Conservation (phyloP, 1,140 invertebrate species). For the Anastatus disparis region DNA sequence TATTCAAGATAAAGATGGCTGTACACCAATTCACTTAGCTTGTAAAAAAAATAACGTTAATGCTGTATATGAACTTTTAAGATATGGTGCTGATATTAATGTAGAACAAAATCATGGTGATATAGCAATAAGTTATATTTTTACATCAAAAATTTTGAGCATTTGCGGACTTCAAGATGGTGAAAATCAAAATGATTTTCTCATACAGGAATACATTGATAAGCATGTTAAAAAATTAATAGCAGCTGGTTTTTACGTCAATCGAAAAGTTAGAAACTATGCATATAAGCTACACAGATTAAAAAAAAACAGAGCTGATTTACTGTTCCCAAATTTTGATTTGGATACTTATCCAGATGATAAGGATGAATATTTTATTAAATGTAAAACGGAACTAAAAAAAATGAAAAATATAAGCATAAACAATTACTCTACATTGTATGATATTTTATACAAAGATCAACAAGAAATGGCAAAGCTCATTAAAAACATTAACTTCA, state of each 20-base stretch:
- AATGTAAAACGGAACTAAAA: not conserved
- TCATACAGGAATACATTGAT: not conserved
- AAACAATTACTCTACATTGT: constrained; percentile 1
- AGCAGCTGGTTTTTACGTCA: not conserved
- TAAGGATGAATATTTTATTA: not conserved
- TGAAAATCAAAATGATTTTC: not conserved
- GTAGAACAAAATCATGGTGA: not conserved
- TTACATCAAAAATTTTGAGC: too few relatives aligned
- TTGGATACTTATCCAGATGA: not conserved
- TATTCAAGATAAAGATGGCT: too few relatives aligned
- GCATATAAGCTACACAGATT: not conserved
- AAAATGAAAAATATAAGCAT: not conserved
- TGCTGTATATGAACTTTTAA: not conserved
- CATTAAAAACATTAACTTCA: constrained; percentile 5
- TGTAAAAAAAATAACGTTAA: too few relatives aligned
- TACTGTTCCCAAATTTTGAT: not conserved
- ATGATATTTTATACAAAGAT: constrained; percentile 7
- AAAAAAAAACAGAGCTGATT: not conserved
- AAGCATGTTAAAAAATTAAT: not conserved
- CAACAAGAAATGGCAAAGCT: not conserved
- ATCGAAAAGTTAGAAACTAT: too few relatives aligned
- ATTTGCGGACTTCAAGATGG: too few relatives aligned
- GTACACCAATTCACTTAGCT: constrained; percentile 3
- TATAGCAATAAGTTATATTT: not conserved
- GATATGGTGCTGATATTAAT: constrained; percentile 1